phyloP scores from a whole-genome alignment of 2,888 invertebrate genomes.

The Dolichomitus sp. region DNA sequence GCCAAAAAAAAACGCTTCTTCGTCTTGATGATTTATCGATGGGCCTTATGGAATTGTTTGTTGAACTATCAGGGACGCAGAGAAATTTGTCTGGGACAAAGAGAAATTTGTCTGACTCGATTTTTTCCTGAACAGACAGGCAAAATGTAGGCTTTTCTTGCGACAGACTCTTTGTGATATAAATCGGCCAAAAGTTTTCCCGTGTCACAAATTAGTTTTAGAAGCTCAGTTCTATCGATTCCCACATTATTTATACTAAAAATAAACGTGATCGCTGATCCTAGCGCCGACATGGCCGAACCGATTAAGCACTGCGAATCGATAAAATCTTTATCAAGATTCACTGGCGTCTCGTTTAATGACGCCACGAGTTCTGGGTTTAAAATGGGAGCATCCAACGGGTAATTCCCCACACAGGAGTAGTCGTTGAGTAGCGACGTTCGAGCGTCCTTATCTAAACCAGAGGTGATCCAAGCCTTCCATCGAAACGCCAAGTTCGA shows the following conservation, averaged over 20 bases:
- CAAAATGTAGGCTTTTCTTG: constrained; percentile 44
- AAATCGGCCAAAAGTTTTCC: constrained; percentile 44
- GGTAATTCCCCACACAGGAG: not conserved
- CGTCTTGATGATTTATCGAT: too few species aligned
- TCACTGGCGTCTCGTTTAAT: constrained; percentile 46
- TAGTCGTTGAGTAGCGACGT: constrained; percentile 20
- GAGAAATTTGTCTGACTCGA: constrained; percentile 3
- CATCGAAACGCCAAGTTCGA: constrained; percentile 49
- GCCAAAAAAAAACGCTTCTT: too few species aligned
- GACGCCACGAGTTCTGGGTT: constrained; percentile 39
- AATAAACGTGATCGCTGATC: constrained; percentile 49
- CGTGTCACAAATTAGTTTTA: constrained; percentile 45
- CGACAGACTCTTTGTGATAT: constrained; percentile 23
- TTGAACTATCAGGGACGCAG: too few species aligned
- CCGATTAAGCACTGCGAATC: constrained; percentile 49
- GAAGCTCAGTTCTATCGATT: constrained; percentile 32
- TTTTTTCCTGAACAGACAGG: not conserved
- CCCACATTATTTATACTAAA: constrained; percentile 34
- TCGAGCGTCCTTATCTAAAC: constrained; percentile 37
- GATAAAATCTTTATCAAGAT: constrained; percentile 55
- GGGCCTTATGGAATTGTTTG: too few species aligned
- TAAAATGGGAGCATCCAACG: constrained; percentile 37
- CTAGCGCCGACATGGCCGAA: constrained; percentile 46
- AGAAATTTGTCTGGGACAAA: constrained; percentile 48
- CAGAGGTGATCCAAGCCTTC: constrained; percentile 42